Base-by-base conservation (phyloP, 1,140 invertebrate species). In the Nephotettix cincticeps region DNA sequence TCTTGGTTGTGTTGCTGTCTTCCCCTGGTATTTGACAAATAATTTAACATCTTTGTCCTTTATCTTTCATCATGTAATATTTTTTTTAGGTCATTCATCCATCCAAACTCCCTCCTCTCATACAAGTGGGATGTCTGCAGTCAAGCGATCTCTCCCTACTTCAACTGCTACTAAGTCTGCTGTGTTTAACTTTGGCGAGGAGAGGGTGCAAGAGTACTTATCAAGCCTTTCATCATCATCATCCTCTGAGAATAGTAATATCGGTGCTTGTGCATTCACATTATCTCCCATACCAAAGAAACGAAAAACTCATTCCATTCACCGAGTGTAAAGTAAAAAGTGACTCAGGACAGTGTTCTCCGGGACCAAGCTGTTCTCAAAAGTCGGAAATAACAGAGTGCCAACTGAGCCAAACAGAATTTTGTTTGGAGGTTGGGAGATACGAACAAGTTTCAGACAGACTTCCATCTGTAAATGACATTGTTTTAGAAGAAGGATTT, bases 131-230 rank as follows among this genome's bases (percentile, higher is more conserved):
- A 51, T 27, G 28, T 64, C 28, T 69, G 63, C 32, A 19, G 63
- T 68, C 9, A 73, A 78, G 77, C 72, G 71, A 64, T 74, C 73
- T 1, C 1, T 25, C 19, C 21, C 61, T 17, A 36, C 56, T 6
- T 13, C 23, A 4, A 27, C 30, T 21, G 25, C 23, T 19, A 58
- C 71, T 13, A 69, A 76, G 69, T 74, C 51, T 67, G 78, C 74
- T 75, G 81, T 84, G 9, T 87, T 87, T 76, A 84, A 84, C 70
- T 86, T 86, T 61, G 79, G 81, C 14, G 85, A 87, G 70, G 82
- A 84, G 3, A 77, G 82, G 72, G 85, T 86, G 29, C 83, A 82
- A 69, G 84, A 86, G 43, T 86, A 85, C 61, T 76, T 85, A 6
- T 84, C 81, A 13, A 84, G 83, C 6, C 70, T 85, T 13, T 85